Evolutionary conservation across 2,113 vertebrate species (phyloP).

Genomic region (Ovis aries): ARS-UI_Ramb_v3.0 NC_056065.1:65821001-65821500

Average conservation of each 20-base stretch:
- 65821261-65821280: background rate
- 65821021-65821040: slow-evolving; percentile 65
- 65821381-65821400: slow-evolving; percentile 69
- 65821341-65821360: slow-evolving; percentile 82
- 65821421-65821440: slow-evolving; percentile 78
- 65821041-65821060: background rate
- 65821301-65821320: slow-evolving; percentile 76
- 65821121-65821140: background rate
- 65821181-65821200: background rate
- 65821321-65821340: slow-evolving; percentile 84
- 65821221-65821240: background rate
- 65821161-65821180: background rate
- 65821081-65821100: background rate
- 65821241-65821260: background rate
- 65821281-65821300: background rate
- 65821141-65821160: background rate
- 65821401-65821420: slow-evolving; percentile 77
- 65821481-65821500: slow-evolving; percentile 85
- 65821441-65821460: slow-evolving; percentile 82
- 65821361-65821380: slow-evolving; percentile 81
- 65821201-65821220: background rate
- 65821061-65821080: background rate
- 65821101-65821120: background rate
- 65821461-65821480: slow-evolving; percentile 77
- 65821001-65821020: slow-evolving; percentile 54